These are phyloP conservation scores for Remorina albescens DNA, from an alignment of 2,797 vertebrate species.

Conservation along the genomic window DNA sequence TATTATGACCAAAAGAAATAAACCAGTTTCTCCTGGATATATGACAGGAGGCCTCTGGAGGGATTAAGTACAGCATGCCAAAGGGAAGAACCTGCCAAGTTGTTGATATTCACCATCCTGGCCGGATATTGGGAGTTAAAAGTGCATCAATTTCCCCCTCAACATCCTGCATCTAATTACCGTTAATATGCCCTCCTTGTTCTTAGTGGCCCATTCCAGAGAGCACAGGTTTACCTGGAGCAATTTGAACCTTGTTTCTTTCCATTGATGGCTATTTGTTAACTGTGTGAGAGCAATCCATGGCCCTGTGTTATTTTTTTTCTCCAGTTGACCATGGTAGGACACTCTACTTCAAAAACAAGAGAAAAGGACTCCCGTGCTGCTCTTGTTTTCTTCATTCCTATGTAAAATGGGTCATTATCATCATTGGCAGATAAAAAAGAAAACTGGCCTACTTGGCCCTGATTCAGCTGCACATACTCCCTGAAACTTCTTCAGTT, in stretches of 20 bases:
- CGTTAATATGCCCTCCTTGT: slow-evolving; percentile 38
- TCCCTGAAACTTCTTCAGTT: slow-evolving; percentile 36
- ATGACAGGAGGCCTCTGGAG: slow-evolving; percentile 49
- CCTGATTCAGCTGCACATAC: slow-evolving; percentile 36
- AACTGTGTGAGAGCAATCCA: slow-evolving; percentile 30
- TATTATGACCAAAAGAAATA: slow-evolving; percentile 37
- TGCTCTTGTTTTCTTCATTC: slow-evolving; percentile 48
- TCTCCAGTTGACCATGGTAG: slow-evolving; percentile 18
- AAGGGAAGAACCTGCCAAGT: slow-evolving; percentile 45
- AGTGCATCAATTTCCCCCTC: slow-evolving; percentile 26
- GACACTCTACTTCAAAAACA: slow-evolving; percentile 30
- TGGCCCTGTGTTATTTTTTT: slow-evolving; percentile 33
- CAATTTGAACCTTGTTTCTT: slow-evolving; percentile 43
- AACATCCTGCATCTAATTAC: slow-evolving; percentile 11
- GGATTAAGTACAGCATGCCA: slow-evolving; percentile 58
- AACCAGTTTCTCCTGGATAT: slow-evolving; percentile 40
- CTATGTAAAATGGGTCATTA: slow-evolving; percentile 64
- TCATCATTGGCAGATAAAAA: slow-evolving; percentile 56
- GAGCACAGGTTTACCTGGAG: slow-evolving; percentile 20
- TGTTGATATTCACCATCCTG: slow-evolving; percentile 51
- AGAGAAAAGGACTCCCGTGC: slow-evolving; percentile 34
- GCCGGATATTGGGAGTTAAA: slow-evolving; percentile 29
- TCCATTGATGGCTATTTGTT: slow-evolving; percentile 42
- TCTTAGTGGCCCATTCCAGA: slow-evolving; percentile 35
- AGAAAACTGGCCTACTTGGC: slow-evolving; percentile 64